These are phyloP conservation scores for Mesorhabditis spiculigera DNA, from an alignment of 2,888 invertebrate species.

Conservation along the genomic window DNA sequence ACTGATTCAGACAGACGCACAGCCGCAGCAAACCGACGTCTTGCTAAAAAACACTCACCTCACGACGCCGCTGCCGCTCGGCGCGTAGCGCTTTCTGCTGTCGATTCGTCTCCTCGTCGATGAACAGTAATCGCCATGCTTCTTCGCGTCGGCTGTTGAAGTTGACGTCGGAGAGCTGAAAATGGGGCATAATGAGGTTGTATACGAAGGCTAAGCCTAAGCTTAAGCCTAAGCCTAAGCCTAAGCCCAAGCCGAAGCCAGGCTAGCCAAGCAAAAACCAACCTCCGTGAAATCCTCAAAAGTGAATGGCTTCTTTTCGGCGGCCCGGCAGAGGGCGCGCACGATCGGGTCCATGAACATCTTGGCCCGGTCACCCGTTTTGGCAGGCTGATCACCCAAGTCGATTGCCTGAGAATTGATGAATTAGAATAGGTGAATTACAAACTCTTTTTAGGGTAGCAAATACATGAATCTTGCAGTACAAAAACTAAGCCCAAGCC, in stretches of 20 bases:
- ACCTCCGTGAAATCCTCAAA: neutral
- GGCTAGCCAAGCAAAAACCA: neutral
- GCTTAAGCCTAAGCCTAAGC: neutral
- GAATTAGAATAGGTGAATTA: too few relatives aligned
- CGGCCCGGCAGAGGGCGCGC: neutral
- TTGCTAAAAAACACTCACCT: neutral
- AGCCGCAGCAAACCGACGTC: too few relatives aligned
- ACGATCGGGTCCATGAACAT: conserved; percentile 2
- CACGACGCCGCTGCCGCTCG: neutral
- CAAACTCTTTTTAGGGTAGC: too few relatives aligned
- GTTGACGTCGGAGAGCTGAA: too few relatives aligned
- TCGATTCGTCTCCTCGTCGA: neutral
- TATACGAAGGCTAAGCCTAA: neutral
- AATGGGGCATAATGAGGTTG: neutral
- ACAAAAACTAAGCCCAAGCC: too few relatives aligned
- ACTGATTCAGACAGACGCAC: too few relatives aligned
- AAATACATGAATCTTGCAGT: too few relatives aligned
- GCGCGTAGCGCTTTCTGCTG: neutral
- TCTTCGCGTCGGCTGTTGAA: neutral
- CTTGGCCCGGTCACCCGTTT: neutral
- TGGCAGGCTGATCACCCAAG: conserved; percentile 2
- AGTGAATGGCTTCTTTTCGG: neutral
- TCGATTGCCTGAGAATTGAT: neutral
- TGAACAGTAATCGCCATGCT: neutral
- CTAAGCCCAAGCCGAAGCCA: neutral